Evolutionary conservation across 2,888 invertebrate species (phyloP).

Genomic region (Drosophila borealis): DNA sequence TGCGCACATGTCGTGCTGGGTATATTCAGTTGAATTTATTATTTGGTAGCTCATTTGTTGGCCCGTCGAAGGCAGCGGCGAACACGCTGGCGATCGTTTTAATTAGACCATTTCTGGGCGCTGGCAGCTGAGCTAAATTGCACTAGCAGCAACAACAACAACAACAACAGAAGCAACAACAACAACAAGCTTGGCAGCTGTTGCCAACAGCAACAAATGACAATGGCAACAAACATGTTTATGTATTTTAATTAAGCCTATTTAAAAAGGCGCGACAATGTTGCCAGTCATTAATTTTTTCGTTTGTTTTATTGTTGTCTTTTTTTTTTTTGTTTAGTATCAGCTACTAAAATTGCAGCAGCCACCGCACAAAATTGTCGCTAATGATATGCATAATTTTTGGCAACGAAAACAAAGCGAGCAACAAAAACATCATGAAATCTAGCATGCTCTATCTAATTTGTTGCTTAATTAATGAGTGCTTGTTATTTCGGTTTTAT

Average conservation of each 20-base stretch:
- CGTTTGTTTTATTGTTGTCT: neutral
- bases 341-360: slow-evolving; percentile 23
- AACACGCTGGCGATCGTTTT: slow-evolving; percentile 63
- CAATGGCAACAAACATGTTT: slow-evolving; percentile 21
- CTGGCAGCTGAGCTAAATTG: slow-evolving; percentile 33
- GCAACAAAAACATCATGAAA: neutral
- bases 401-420: neutral
- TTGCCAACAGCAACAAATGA: slow-evolving; percentile 36
- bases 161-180: slow-evolving; percentile 13
- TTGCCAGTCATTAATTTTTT: slow-evolving; percentile 41
- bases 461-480: slow-evolving; percentile 15
- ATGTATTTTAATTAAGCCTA: slow-evolving; percentile 59
- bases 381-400: slow-evolving; percentile 3
- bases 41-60: slow-evolving; percentile 34
- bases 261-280: slow-evolving; percentile 53
- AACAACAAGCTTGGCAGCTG: slow-evolving; percentile 19
- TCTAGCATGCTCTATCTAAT: neutral
- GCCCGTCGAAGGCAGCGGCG: slow-evolving; percentile 24
- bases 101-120: slow-evolving; percentile 71
- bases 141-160: slow-evolving; percentile 28
- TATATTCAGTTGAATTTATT: slow-evolving; percentile 27
- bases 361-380: slow-evolving; percentile 31
- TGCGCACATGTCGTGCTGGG: neutral
- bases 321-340: slow-evolving; percentile 3
- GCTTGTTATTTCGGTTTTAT: neutral